Conservation (phyloP, 2,113 vertebrate genomes). For the Spea multiplicata region DNA sequence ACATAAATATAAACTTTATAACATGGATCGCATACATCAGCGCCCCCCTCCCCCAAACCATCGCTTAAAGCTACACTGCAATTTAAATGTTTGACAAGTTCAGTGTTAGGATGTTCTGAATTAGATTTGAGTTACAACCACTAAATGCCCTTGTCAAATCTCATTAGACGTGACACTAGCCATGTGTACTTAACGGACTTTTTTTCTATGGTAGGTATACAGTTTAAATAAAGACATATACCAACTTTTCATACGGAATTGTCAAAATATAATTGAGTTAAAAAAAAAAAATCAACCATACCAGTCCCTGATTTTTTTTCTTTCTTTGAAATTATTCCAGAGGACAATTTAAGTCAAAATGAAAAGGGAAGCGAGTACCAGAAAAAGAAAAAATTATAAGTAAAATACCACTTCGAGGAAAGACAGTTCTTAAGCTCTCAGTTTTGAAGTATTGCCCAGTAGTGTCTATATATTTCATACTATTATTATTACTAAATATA, state of each 20-base stretch:
- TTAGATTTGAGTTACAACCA: conserved; percentile 99
- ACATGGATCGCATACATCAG: conserved; percentile 83
- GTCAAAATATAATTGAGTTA: conserved; percentile 85
- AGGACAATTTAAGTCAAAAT: conserved; percentile 65
- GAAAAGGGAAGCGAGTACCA: conserved; percentile 49
- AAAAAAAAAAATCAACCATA: conserved; percentile 66
- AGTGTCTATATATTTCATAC: conserved; percentile 28
- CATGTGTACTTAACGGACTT: conserved; percentile 80
- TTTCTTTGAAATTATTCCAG: conserved; percentile 74
- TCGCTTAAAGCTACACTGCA: conserved; percentile 76
- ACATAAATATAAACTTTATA: conserved; percentile 91
- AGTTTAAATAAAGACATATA: conserved; percentile 92
- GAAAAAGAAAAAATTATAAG: conserved; percentile 3
- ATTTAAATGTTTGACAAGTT: conserved; percentile 96
- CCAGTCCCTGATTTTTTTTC: conserved; percentile 65
- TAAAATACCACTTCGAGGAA: conserved; percentile 9
- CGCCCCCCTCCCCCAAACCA: conserved; percentile 62
- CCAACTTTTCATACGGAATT: conserved; percentile 83
- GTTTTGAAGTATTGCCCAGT: conserved; percentile 31
- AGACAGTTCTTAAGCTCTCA: conserved; percentile 19
- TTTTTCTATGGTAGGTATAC: conserved; percentile 73
- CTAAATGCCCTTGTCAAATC: conserved; percentile 99
- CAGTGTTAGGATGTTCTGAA: conserved; percentile 99
- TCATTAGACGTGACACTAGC: conserved; percentile 93
- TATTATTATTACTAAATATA: too few relatives aligned